Percentiles rank a stretch among this genome's conserved stretches.
Conservation (phyloP, 2,888 invertebrate species). For the Archips crataeganus region DNA sequence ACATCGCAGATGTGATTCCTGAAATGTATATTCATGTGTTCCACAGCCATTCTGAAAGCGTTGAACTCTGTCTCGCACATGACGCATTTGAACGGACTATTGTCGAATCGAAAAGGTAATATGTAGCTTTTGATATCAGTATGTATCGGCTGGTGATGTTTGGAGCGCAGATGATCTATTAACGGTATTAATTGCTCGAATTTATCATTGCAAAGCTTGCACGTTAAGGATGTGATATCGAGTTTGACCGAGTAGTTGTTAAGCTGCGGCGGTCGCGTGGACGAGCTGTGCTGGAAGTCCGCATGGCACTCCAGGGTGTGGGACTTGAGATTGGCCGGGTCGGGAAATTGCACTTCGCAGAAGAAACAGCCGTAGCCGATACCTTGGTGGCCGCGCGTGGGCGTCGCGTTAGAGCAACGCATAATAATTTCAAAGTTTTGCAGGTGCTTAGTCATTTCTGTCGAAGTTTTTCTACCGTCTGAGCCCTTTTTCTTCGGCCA, state of each 20-base stretch:
- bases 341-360: slow-evolving; percentile 27
- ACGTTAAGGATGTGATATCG: slow-evolving; percentile 26
- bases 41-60: slow-evolving; percentile 53
- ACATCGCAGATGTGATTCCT: slow-evolving; percentile 55
- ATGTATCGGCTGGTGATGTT: slow-evolving; percentile 32
- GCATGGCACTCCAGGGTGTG: slow-evolving; percentile 29
- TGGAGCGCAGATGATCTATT: slow-evolving; percentile 42
- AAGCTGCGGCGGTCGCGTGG: neutral
- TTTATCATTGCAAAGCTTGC: slow-evolving; percentile 19
- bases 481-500: neutral
- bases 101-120: slow-evolving; percentile 60
- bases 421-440: slow-evolving; percentile 50
- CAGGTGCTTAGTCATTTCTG: slow-evolving; percentile 43
- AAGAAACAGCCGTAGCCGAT: slow-evolving; percentile 42
- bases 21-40: slow-evolving; percentile 63
- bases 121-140: slow-evolving; percentile 56
- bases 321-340: slow-evolving; percentile 31
- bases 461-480: neutral
- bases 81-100: slow-evolving; percentile 51
- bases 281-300: slow-evolving; percentile 18
- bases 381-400: slow-evolving; percentile 28
- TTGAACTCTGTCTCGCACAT: slow-evolving; percentile 52
- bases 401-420: slow-evolving; percentile 52
- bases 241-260: slow-evolving; percentile 22
- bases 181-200: slow-evolving; percentile 12